Conservation (phyloP, 2,113 vertebrate species). For the Perca fluviatilis region DNA sequence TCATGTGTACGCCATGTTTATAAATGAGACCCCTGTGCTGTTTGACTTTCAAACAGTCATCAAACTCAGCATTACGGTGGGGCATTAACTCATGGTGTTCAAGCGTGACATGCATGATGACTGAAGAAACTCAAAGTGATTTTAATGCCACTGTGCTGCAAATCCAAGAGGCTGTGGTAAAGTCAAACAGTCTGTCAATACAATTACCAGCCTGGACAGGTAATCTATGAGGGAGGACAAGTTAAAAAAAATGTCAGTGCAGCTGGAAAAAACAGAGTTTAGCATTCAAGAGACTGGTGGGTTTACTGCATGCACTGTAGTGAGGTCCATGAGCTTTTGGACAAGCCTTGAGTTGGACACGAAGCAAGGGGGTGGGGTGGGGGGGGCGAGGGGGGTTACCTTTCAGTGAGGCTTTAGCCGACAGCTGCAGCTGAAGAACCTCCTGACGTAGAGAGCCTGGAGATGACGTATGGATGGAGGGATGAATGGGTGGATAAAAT, state of each 20-base stretch:
- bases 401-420: conserved; percentile 81
- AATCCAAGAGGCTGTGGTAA: background rate
- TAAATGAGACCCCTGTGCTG: background rate
- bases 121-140: background rate
- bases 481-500: conserved; percentile 29
- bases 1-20: no score
- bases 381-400: conserved; percentile 71
- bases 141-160: background rate
- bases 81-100: background rate
- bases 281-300: background rate
- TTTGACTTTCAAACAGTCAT: background rate
- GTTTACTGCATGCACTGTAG: conserved; percentile 31
- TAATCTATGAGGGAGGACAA: background rate
- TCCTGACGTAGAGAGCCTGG: conserved; percentile 87
- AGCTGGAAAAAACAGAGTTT: background rate
- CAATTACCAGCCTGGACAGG: background rate
- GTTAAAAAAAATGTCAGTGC: background rate
- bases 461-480: conserved; percentile 35
- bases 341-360: background rate
- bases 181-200: background rate
- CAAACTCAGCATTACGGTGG: background rate
- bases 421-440: conserved; percentile 87
- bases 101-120: background rate
- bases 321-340: conserved; percentile 4
- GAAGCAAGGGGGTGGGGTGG: background rate